Percentiles rank a stretch among this genome's conserved stretches.
Evolutionary conservation across 2,113 vertebrate species (phyloP).

Genomic region (Hippocampus comes): DNA sequence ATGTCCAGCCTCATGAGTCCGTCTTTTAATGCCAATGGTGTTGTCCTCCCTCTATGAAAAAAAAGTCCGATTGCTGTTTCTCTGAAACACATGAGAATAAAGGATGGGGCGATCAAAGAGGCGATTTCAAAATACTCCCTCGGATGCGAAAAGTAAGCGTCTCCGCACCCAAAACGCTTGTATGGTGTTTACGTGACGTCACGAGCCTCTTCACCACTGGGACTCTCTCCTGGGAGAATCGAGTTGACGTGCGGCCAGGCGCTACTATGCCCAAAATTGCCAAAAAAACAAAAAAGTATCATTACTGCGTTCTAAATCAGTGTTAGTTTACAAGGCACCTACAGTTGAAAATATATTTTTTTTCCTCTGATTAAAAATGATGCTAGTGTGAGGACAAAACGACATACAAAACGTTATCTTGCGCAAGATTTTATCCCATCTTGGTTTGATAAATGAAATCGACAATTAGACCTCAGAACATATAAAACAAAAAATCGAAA

Average conservation of each 20-base stretch:
- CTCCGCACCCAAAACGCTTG: conserved; percentile 10
- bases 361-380: background rate
- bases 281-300: background rate
- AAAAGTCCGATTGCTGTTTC: background rate
- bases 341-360: background rate
- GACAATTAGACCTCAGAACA: no score
- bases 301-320: background rate
- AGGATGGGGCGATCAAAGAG: background rate
- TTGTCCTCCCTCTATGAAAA: conserved; percentile 3
- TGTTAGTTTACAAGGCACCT: background rate
- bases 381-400: background rate
- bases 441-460: background rate
- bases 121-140: background rate
- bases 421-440: background rate
- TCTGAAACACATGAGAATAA: background rate
- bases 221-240: background rate
- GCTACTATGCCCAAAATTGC: background rate
- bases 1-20: conserved; percentile 44
- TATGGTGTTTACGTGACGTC: conserved; percentile 22
- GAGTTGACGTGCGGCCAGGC: background rate
- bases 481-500: background rate
- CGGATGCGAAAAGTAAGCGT: background rate
- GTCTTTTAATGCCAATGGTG: background rate
- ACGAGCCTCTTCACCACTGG: conserved; percentile 25
- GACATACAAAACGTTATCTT: background rate